Evolutionary conservation across 2,113 vertebrate genomes (phyloP), one percentile per base, ranked within the genome.

Genomic region (Hirundichthys speculiger): DNA sequence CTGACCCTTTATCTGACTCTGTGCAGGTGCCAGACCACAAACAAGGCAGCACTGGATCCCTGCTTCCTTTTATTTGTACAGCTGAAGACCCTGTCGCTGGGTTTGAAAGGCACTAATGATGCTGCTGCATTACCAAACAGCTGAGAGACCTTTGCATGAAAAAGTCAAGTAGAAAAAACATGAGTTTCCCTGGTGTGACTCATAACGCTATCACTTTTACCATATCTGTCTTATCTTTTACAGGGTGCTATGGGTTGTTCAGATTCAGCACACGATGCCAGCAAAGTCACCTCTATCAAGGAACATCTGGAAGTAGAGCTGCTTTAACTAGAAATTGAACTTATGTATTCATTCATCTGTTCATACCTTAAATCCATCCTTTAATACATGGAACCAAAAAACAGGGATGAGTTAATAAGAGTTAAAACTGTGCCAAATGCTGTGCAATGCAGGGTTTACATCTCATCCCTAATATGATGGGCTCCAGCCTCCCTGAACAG

Each of bases 51-150:
- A 60, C 65, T 70, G 55, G 53, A 62, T 52, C 66, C 45, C 86
- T 75, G 49, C 65, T 64, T 61, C 83, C 63, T 63, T 39, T 79
- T 93, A 86, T 93, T 93, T 91, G 81, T 69, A 81, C 93, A 94
- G 93, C 91, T 94, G 92, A 91, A 70, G 30, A 67, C 40, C 22
- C 42, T 7, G 7, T 13, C 5, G 16, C 72, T 52, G 48, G 57
- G 25, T 13, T 4, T 56, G 71, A 80, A 81, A 87, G 72, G 43
- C 71, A 62, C 19, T 46, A 24, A 54, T 63, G 46, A 77, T 84
- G 79, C 78, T 79, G 81, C 64, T 66, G 27, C 1, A 2, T 69
- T 79, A 79, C 64, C 69, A 57, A 61, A 25, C 77, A 86, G 69
- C 73, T 30, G 51, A 58, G 42, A 42, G 71, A 69, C 41, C 64